Percentiles rank a stretch among this genome's conserved stretches.
These are phyloP conservation scores for Cartodere bifasciata DNA, from an alignment of 2,888 invertebrate species.

Conservation along the genomic window DNA sequence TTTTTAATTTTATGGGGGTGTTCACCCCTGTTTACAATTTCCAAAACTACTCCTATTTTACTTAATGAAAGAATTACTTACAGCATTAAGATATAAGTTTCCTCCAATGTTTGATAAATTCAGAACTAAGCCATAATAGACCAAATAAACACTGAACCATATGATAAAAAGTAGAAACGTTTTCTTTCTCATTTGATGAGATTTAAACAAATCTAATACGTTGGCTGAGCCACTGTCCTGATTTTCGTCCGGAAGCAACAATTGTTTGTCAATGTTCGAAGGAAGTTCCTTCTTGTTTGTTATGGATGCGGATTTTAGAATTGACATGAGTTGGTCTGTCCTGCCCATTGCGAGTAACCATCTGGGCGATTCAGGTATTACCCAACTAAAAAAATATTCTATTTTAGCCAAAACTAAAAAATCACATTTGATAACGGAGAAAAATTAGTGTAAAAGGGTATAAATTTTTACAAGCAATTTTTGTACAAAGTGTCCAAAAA, in stretches of 20 bases:
- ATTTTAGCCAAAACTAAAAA: no score
- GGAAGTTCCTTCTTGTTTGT: conserved; percentile 53
- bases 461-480: no score
- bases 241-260: conserved; percentile 40
- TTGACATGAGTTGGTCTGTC: conserved; percentile 52
- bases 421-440: no score
- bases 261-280: conserved; percentile 53
- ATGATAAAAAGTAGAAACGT: conserved; percentile 58
- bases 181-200: conserved; percentile 48
- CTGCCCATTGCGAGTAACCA: conserved; percentile 64
- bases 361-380: conserved; percentile 68
- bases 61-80: no score
- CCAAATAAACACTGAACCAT: conserved; percentile 67
- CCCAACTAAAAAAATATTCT: conserved; percentile 43
- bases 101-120: conserved; percentile 65
- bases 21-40: conserved; percentile 1
- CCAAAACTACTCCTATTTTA: conserved; percentile 3
- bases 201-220: conserved; percentile 52
- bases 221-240: conserved; percentile 35
- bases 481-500: no score
- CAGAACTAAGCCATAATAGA: conserved; percentile 64
- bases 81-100: conserved; percentile 60
- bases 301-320: conserved; percentile 51
- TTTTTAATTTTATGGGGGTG: neutral
- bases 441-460: no score